A percentile compares a stretch with the other conserved stretches of the same genome.
Evolutionary conservation across 2,797 vertebrate species (phyloP).

Genomic region (Nannoperca australis): DNA sequence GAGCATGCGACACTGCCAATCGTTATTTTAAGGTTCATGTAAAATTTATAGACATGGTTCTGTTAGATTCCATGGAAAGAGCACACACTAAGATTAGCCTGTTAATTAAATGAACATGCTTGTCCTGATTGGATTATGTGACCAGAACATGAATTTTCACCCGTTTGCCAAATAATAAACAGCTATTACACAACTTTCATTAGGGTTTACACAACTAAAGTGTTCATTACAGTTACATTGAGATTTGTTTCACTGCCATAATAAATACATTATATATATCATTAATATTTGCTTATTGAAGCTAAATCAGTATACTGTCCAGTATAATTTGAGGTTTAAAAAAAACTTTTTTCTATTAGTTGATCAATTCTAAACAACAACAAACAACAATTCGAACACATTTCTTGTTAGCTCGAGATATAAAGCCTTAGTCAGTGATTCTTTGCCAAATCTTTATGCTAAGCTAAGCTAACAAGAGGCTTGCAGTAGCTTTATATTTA

Average conservation of each 20-base stretch:
- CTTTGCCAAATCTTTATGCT: not conserved
- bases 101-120: not conserved
- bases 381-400: not conserved
- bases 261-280: not conserved
- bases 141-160: not conserved
- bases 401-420: not conserved
- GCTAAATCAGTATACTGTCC: not conserved
- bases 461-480: not conserved
- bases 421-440: not conserved
- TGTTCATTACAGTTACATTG: not conserved
- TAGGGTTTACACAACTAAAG: not conserved
- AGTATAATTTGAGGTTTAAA: not conserved
- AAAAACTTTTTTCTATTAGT: too few species aligned
- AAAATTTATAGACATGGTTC: constrained; percentile 25
- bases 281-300: not conserved
- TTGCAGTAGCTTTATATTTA: not conserved
- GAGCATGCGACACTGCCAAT: not conserved
- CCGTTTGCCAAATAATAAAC: constrained; percentile 4
- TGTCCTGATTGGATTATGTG: not conserved
- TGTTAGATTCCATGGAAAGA: not conserved
- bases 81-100: not conserved
- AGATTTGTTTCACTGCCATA: not conserved
- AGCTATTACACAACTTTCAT: constrained; percentile 8
- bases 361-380: too few species aligned
- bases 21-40: not conserved